phyloP scores from a whole-genome alignment of 53 echinoderm and acorn worm species.

The Holothuria leucospilota region DNA sequence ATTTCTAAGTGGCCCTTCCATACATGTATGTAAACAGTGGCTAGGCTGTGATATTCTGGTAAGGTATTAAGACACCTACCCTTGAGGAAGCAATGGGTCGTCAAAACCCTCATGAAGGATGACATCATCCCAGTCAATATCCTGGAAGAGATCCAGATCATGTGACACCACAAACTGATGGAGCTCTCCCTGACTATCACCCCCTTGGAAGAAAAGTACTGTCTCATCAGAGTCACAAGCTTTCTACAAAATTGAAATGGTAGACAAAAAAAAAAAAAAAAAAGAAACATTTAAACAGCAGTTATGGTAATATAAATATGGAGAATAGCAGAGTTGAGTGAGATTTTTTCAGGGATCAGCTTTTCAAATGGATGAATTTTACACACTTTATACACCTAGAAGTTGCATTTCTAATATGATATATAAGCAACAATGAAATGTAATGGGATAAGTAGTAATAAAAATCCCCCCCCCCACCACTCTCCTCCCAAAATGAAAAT shows the following conservation, averaged over 20 bases:
- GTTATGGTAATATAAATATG: not conserved
- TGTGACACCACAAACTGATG: constrained; percentile 83
- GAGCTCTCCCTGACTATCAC: constrained; percentile 35
- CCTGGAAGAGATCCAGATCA: constrained; percentile 77
- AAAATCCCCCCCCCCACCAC: too few species aligned
- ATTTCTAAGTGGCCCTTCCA: too few species aligned
- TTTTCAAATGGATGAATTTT: too few species aligned
- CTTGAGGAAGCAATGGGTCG: constrained; percentile 4
- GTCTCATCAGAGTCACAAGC: constrained; percentile 78
- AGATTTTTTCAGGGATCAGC: too few species aligned
- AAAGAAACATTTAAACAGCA: not conserved
- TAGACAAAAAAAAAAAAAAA: not conserved
- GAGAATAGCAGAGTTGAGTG: too few species aligned
- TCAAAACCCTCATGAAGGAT: constrained; percentile 66
- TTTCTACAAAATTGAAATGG: constrained; percentile 57
- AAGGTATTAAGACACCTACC: not conserved
- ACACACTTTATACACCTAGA: too few species aligned
- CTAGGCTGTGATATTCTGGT: too few species aligned
- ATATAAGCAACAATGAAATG: too few species aligned
- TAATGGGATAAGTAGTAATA: too few species aligned
- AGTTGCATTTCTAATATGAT: too few species aligned
- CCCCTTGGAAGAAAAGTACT: constrained; percentile 80
- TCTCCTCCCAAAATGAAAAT: too few species aligned
- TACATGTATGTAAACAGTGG: too few species aligned
- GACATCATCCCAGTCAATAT: constrained; percentile 10